phyloP scores from a whole-genome alignment of 2,888 invertebrate genomes.

The Meloe dianella region DNA sequence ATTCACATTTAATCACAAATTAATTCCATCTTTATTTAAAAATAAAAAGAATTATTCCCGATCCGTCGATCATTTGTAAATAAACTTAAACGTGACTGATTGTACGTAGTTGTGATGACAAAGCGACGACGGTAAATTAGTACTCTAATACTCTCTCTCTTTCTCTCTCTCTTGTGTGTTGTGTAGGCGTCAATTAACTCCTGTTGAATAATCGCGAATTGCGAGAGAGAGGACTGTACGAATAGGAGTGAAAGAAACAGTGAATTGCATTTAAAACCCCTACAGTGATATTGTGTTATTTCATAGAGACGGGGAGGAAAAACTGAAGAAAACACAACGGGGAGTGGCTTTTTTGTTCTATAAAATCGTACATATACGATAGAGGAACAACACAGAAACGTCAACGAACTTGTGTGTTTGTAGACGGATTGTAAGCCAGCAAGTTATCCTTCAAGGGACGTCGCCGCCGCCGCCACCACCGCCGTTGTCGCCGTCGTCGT shows the following conservation, averaged over 20 bases:
- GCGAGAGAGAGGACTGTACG: neutral
- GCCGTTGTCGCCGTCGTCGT: neutral
- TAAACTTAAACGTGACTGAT: constrained; percentile 7
- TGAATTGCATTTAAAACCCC: neutral
- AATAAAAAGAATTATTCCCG: neutral
- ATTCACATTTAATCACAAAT: neutral
- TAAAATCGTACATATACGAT: neutral
- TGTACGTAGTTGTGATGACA: constrained; percentile 3
- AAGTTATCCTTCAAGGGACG: neutral
- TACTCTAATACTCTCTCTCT: neutral
- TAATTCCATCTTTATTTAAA: neutral
- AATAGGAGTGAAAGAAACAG: no score
- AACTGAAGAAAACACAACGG: neutral
- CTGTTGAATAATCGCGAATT: neutral
- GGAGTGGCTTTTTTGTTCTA: neutral
- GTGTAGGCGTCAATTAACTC: constrained; percentile 8
- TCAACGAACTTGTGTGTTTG: neutral
- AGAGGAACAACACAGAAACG: neutral
- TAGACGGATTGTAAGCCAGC: neutral
- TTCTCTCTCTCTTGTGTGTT: neutral
- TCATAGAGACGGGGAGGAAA: no score
- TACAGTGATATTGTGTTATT: neutral
- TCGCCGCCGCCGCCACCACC: neutral
- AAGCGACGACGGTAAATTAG: neutral
- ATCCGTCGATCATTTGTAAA: neutral